Base-by-base conservation (phyloP, 2,888 invertebrate species). In the Tiliacea citrago region DNA sequence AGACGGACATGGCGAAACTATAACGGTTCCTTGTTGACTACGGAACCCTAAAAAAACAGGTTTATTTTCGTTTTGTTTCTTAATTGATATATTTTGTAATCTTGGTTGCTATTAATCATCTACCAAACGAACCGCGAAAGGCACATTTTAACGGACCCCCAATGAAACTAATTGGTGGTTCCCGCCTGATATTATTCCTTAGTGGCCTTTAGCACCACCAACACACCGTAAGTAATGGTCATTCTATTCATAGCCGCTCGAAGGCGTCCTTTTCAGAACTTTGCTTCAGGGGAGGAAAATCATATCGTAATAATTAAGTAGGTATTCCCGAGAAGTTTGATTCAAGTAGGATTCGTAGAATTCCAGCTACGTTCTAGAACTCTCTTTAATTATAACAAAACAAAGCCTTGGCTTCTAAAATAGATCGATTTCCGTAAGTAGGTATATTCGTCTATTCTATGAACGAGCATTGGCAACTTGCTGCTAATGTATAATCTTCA, bases 231-330 rank as follows among this genome's bases (percentile, higher is more conserved):
- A 45, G 21, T 21, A 8, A 72, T 35, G 51, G 63, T 39, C 62
- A 74, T 58, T 74, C 62, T 78, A 78, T 74, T 79, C 42, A 42
- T 68, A 68, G 67, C 10, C 47, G 18, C 53, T 55, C n/a, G 21
- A 79, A 51, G 57, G 53, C 16, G 45, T 35, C 12, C 61, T 39
- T 72, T 58, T 47, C 62, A 63, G 24, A 60, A 68, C 16, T 57
- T 79, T 51, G 49, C 51, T 62, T 21, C 24, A 47, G 51, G 79
- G 47, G 42, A 35, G 39, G 51, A 68, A 67, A 73, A 79, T 66
- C 35, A 65, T 29, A 47, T 60, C 39, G 16, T 47, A 77, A 53
- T 53, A 57, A 58, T 39, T 18, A 24, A 16, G 8, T 45, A 8
- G 9, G 9, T 47, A 7, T 35, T 58, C 45, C 10, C 18, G 24